A percentile compares a stretch with the other conserved stretches of the same genome.
phyloP scores from a whole-genome alignment of 2,113 vertebrate genomes.

The Lagopus muta region DNA sequence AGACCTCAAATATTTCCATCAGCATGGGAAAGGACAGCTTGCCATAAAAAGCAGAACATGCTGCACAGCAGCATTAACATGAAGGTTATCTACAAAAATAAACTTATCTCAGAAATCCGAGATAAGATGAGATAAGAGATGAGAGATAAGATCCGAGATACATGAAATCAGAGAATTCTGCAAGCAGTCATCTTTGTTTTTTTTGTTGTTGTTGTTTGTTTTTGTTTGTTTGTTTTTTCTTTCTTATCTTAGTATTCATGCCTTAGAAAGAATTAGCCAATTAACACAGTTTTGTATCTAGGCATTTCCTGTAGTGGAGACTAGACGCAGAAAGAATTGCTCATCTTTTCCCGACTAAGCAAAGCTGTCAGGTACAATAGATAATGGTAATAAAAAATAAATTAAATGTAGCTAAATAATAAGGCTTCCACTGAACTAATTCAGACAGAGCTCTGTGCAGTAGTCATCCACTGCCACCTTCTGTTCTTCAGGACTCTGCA shows the following conservation, averaged over 20 bases:
- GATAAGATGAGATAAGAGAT: no score
- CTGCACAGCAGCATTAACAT: neutral
- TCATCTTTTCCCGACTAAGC: neutral
- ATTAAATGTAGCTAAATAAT: neutral
- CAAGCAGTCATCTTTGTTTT: neutral
- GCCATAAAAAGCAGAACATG: neutral
- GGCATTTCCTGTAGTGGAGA: neutral
- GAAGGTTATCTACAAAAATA: neutral
- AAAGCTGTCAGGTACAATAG: neutral
- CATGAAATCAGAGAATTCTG: neutral
- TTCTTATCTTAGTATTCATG: neutral
- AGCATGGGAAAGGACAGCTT: neutral
- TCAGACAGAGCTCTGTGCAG: neutral
- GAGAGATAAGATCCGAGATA: neutral
- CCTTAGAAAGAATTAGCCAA: neutral
- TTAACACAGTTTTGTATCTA: neutral
- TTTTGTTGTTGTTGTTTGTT: neutral
- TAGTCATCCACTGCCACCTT: constrained; percentile 51
- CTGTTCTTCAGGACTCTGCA: constrained; percentile 10
- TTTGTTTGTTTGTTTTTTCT: neutral
- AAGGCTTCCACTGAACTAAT: neutral
- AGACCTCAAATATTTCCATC: neutral
- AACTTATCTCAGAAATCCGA: neutral
- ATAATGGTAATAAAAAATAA: neutral
- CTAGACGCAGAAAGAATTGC: neutral